These are phyloP conservation scores for human DNA, from an alignment of 2,113 vertebrate genomes.

Conservation along the genomic window DNA sequence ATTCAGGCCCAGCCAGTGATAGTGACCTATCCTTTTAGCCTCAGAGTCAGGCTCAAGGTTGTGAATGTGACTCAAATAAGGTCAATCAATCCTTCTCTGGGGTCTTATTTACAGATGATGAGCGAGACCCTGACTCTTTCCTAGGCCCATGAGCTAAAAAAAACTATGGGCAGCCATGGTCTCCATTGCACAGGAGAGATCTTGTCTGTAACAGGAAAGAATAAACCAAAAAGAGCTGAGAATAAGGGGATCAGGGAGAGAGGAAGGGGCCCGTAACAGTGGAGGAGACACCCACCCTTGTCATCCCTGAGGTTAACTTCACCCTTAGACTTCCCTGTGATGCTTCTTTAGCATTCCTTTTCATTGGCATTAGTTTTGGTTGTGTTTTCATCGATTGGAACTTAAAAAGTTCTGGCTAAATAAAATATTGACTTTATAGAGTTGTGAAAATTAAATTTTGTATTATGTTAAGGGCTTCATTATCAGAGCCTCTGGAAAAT, in stretches of 20 bases:
- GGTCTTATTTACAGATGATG: background rate
- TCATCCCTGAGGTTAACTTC: background rate
- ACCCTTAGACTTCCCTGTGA: background rate
- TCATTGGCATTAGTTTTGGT: background rate
- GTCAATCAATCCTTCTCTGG: background rate
- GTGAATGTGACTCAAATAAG: background rate
- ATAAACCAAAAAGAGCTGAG: background rate
- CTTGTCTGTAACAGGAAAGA: background rate
- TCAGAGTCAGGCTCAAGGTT: background rate
- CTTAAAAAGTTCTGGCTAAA: background rate
- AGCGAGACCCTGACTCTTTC: background rate
- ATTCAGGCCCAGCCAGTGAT: background rate
- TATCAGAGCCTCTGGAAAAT: background rate
- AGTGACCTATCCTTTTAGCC: background rate
- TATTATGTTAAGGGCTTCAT: background rate
- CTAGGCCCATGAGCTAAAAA: background rate
- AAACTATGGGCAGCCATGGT: background rate
- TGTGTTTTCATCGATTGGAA: background rate
- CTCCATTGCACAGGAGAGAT: background rate
- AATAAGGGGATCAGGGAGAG: background rate
- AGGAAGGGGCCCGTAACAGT: background rate
- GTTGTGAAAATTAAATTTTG: background rate
- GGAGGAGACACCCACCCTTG: background rate
- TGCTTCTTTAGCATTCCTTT: background rate
- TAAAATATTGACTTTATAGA: background rate